A percentile compares a stretch with the other conserved stretches of the same genome.
Conservation (phyloP, 2,113 vertebrate genomes). For the Anhinga anhinga region DNA sequence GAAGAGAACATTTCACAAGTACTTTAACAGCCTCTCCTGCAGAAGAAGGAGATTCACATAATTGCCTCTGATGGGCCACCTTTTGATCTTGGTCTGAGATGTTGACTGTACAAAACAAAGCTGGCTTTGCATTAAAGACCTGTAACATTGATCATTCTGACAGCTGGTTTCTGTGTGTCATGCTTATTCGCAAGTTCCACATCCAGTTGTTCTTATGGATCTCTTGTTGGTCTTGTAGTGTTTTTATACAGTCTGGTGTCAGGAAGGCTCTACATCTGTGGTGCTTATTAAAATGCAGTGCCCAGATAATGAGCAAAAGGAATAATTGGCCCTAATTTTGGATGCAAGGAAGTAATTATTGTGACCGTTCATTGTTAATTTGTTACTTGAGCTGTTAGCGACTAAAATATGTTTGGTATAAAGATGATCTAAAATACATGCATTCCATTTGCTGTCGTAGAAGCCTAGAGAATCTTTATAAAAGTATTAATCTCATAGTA, state of each 20-base stretch:
- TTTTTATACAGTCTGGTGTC: not conserved
- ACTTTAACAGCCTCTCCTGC: not conserved
- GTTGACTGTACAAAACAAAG: not conserved
- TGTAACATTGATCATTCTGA: not conserved
- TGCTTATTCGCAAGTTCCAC: not conserved
- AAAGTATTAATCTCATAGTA: not conserved
- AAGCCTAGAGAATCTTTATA: not conserved
- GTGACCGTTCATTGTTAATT: not conserved
- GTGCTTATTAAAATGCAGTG: not conserved
- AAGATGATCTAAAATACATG: not conserved
- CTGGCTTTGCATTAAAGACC: not conserved
- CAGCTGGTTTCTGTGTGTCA: not conserved
- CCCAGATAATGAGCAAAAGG: not conserved
- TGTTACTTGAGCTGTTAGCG: not conserved
- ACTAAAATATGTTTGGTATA: not conserved
- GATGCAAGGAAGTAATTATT: conserved; percentile 3
- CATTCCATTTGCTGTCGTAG: not conserved
- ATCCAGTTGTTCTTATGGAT: not conserved
- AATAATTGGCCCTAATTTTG: not conserved
- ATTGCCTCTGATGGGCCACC: not conserved
- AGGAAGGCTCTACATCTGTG: not conserved
- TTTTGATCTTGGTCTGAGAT: not conserved
- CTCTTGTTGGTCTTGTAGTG: not conserved
- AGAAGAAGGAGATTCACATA: not conserved
- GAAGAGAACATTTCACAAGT: not conserved